Evolutionary conservation across 1,140 invertebrate genomes (phyloP), one percentile per base, ranked within the genome.

Genomic region (Ips nitidus): DNA sequence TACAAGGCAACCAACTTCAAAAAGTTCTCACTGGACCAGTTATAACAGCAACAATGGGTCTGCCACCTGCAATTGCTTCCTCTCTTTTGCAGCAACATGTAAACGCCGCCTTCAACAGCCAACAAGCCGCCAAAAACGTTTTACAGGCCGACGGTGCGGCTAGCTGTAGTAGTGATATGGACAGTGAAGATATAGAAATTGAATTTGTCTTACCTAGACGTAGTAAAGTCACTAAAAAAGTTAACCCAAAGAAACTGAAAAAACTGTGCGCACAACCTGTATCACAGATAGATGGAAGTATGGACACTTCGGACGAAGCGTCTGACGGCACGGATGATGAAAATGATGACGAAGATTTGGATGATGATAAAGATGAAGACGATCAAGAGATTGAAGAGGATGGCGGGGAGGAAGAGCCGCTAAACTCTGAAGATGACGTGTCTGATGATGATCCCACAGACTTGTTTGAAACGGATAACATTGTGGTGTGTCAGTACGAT

Each of bases 401-500:
- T 73, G 90, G n/a, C 87, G 76, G 91, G 45, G 91, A 92, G 71
- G 91, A 94, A 76, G 97, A 98, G 79, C 95, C 97, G 0, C 82
- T 99, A 0, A 98, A 98, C 82, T 97, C 95, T 22, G 95, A 90
- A 75, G 95, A 97, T 82, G 97, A 98, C 85, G 94, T 98, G 0
- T 97, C 95, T 66, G 97, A 99, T 80, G 97, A 98, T 77, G 97
- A 99, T 81, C 91, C 94, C 1, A 86, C 89, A 70, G 96, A 97
- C 80, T 85, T 98, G 78, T 98, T 98, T 84, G 97, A 98, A 77
- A 97, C 97, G 57, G 97, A 98, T 72, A 98, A 99, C 86, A 95
- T 99, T 64, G 95, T 99, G 71, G 97, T 99, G 41, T 99, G 98
- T 81, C 98, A 99, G 80, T 99, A 98, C 86, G 97, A 99, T 83